Conservation (phyloP, 2,113 vertebrate genomes). For the Rutilus rutilus region DNA sequence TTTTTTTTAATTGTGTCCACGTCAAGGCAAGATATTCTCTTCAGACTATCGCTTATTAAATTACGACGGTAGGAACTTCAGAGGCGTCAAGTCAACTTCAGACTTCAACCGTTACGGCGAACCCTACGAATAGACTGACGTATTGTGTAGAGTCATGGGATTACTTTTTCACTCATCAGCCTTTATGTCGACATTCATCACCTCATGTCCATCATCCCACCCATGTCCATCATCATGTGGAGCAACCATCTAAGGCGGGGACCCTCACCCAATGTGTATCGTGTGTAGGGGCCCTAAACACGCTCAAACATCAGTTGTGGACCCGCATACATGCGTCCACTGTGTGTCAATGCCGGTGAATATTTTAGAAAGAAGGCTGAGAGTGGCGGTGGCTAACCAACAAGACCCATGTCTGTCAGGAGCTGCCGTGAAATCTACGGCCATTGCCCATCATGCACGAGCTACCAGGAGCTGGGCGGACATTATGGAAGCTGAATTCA, state of each 20-base stretch:
- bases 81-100: neutral
- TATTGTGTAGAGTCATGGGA: too few species aligned
- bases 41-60: neutral
- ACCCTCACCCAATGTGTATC: neutral
- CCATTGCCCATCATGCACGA: neutral
- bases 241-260: slow-evolving; percentile 1
- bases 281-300: neutral
- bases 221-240: neutral
- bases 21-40: neutral
- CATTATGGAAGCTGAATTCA: neutral
- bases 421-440: neutral
- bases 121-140: neutral
- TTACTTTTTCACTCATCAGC: neutral
- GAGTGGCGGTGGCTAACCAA: neutral
- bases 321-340: neutral
- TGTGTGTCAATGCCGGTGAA: neutral
- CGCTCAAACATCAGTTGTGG: neutral
- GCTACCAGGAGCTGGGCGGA: neutral
- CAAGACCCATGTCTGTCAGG: too few species aligned
- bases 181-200: neutral
- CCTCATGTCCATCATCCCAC: neutral
- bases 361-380: neutral
- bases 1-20: neutral
- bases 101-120: neutral
- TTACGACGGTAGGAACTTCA: too few species aligned